phyloP scores from a whole-genome alignment of 2,113 vertebrate species.

The Pipa parva region DNA sequence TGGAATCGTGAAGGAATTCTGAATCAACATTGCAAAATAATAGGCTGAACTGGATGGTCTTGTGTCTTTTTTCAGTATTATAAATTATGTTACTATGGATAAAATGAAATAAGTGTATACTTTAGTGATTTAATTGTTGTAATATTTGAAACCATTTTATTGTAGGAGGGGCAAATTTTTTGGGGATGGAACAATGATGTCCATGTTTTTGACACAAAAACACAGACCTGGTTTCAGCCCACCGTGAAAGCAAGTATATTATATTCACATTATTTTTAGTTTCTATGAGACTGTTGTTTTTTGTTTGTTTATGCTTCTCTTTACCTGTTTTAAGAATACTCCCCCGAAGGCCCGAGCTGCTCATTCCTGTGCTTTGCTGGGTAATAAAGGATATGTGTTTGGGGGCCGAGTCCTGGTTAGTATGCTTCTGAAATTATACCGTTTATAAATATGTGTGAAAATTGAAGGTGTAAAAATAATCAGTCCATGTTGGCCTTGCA shows the following conservation, averaged over 20 bases:
- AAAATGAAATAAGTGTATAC: no score
- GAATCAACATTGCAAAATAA: no score
- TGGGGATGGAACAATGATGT: conserved; percentile 97
- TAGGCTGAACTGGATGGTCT: no score
- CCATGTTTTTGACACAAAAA: conserved; percentile 81
- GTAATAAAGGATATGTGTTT: conserved; percentile 82
- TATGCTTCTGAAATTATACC: conserved; percentile 39
- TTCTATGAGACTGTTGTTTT: neutral
- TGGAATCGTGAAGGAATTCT: no score
- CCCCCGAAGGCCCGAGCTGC: conserved; percentile 86
- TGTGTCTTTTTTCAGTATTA: no score
- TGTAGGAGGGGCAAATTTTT: conserved; percentile 78
- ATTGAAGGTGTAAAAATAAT: no score
- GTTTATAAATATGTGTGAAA: no score
- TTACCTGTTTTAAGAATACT: conserved; percentile 64
- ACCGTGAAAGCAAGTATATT: conserved; percentile 67
- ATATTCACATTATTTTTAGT: neutral
- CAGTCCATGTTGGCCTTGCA: no score
- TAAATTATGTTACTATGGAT: no score
- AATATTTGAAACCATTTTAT: no score
- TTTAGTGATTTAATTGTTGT: no score
- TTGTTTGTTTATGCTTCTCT: conserved; percentile 39
- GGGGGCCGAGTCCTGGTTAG: conserved; percentile 89
- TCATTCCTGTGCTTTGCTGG: conserved; percentile 75
- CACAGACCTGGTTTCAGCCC: conserved; percentile 77